phyloP scores from a whole-genome alignment of 2,113 vertebrate genomes.

The Hiodon tergisus region DNA sequence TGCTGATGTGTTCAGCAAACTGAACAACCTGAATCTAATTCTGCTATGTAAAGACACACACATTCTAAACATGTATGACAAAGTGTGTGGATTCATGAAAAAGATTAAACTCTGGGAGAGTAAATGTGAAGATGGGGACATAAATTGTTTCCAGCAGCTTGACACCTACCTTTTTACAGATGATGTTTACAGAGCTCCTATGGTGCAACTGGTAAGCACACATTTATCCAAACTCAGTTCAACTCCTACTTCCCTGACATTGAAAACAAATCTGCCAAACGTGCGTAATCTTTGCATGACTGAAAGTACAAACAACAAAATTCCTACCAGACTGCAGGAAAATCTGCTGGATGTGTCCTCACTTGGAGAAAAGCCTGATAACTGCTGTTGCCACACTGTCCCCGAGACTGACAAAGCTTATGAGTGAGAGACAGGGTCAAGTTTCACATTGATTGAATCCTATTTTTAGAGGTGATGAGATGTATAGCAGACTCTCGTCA shows the following conservation, averaged over 20 bases:
- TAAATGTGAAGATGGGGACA: conserved; percentile 14
- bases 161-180: not conserved
- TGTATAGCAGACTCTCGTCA: too few species aligned
- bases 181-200: conserved; percentile 19
- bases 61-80: conserved; percentile 17
- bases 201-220: conserved; percentile 15
- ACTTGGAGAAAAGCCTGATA: not conserved
- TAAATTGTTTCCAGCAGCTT: not conserved
- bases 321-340: too few species aligned
- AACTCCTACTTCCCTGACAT: conserved; percentile 29
- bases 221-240: conserved; percentile 25
- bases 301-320: too few species aligned
- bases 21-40: conserved; percentile 1
- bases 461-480: too few species aligned
- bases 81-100: conserved; percentile 14
- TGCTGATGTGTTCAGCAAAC: conserved; percentile 24
- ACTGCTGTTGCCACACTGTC: conserved; percentile 1
- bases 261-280: conserved; percentile 35
- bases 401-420: too few species aligned
- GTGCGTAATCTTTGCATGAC: conserved; percentile 25
- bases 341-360: too few species aligned
- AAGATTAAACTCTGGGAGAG: conserved; percentile 20
- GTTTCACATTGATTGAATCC: too few species aligned
- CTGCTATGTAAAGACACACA: not conserved
- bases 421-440: too few species aligned